Conservation (phyloP, 2,113 vertebrate species). For the Donacobius atricapilla region DNA sequence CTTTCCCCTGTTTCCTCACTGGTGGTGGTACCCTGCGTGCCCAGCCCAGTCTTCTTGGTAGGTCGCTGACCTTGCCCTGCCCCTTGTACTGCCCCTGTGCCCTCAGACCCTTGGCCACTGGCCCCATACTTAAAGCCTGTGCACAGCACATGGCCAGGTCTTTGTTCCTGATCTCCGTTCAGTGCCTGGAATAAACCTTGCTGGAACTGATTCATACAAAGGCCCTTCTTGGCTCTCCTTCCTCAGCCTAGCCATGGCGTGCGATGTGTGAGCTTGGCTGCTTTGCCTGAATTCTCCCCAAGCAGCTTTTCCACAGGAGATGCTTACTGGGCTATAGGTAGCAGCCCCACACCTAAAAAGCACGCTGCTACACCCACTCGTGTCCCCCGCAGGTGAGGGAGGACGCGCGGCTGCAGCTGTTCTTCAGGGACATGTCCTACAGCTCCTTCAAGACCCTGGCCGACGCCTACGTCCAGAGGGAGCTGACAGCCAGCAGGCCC, state of each 20-base stretch:
- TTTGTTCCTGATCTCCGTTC: neutral
- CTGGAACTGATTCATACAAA: neutral
- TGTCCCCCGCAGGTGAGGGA: constrained; percentile 73
- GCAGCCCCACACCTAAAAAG: neutral
- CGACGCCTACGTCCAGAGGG: constrained; percentile 72
- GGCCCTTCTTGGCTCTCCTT: neutral
- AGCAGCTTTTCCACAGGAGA: neutral
- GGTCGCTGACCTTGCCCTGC: neutral
- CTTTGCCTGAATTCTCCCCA: neutral
- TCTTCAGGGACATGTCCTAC: constrained; percentile 80
- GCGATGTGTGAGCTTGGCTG: neutral
- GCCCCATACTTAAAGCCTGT: neutral
- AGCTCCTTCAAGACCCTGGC: constrained; percentile 81
- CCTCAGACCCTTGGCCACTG: neutral
- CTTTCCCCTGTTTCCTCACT: neutral
- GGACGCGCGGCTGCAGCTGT: constrained; percentile 67
- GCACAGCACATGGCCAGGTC: neutral
- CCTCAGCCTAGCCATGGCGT: neutral
- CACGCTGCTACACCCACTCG: neutral
- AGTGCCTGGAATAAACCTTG: neutral
- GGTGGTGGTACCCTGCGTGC: neutral
- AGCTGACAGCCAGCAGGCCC: neutral
- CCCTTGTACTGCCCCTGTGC: neutral
- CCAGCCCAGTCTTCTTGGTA: neutral
- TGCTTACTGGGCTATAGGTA: neutral